A percentile compares a stretch with the other conserved stretches of the same genome.
These are phyloP conservation scores for Pelusios castaneus DNA, from an alignment of 2,113 vertebrate species.

Conservation along the genomic window DNA sequence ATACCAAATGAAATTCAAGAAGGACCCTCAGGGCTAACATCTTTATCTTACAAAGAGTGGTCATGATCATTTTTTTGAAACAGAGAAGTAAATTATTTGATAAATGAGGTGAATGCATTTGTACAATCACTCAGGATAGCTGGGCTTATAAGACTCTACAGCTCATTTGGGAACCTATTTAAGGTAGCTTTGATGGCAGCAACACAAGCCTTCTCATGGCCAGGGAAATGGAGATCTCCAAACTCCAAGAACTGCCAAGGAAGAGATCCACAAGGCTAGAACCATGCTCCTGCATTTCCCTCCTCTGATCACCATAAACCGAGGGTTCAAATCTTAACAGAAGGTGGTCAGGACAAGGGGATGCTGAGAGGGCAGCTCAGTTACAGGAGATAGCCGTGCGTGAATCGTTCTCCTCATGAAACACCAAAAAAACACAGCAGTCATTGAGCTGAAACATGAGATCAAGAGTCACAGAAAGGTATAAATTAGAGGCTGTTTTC, in stretches of 20 bases:
- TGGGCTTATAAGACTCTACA: slow-evolving; percentile 40
- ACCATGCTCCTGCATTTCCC: neutral
- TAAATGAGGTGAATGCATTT: slow-evolving; percentile 16
- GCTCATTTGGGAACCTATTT: slow-evolving; percentile 17
- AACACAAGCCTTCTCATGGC: slow-evolving; percentile 33
- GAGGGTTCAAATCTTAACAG: neutral
- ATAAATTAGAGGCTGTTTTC: neutral
- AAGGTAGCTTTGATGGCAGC: slow-evolving; percentile 31
- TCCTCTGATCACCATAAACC: slow-evolving; percentile 8
- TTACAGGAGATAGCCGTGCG: neutral
- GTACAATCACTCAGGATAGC: slow-evolving; percentile 38
- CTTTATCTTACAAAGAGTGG: slow-evolving; percentile 4
- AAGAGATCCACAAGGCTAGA: slow-evolving; percentile 8
- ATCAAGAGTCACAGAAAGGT: neutral
- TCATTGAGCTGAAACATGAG: neutral
- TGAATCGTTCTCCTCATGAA: neutral
- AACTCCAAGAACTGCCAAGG: neutral
- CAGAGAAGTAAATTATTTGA: slow-evolving; percentile 35
- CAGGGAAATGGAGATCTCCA: slow-evolving; percentile 40
- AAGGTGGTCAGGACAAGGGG: neutral
- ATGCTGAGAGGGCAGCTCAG: slow-evolving; percentile 3
- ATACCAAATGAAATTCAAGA: slow-evolving; percentile 11
- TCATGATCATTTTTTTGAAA: slow-evolving; percentile 45
- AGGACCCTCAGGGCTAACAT: neutral
- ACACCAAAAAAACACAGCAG: neutral